A percentile compares a stretch with the other conserved stretches of the same genome.
Conservation (phyloP, 2,888 invertebrate species). For the Chaetogeoica ovagalla region DNA sequence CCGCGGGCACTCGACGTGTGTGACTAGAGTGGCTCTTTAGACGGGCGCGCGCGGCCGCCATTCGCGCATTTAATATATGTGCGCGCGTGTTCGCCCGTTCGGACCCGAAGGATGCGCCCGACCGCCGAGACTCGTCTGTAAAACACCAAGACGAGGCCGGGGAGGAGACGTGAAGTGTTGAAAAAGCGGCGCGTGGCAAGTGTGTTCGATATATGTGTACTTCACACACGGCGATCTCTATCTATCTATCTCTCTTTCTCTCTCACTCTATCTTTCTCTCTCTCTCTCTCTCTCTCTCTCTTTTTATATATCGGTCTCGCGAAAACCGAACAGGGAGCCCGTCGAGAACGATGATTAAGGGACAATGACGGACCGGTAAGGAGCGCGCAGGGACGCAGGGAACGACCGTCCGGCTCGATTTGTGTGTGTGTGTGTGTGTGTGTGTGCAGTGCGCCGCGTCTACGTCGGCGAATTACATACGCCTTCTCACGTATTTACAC, state of each 20-base stretch:
- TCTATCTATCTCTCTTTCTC: no score
- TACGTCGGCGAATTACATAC: constrained; percentile 50
- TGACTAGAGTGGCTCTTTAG: background rate
- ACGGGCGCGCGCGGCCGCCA: background rate
- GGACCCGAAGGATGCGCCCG: background rate
- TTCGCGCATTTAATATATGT: no score
- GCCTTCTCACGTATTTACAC: constrained; percentile 53
- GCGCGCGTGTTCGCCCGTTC: background rate
- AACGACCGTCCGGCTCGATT: constrained; percentile 29
- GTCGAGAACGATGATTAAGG: constrained; percentile 8
- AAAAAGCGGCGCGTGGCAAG: no score
- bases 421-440: background rate
- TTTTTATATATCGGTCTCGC: no score
- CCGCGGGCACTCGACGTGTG: no score
- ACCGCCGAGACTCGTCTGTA: background rate
- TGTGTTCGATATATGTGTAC: no score
- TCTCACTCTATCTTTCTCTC: no score
- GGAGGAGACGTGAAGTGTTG: no score
- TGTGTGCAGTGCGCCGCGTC: background rate
- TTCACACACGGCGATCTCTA: no score
- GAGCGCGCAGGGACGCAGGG: constrained; percentile 5
- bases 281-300: no score
- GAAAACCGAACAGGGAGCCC: background rate
- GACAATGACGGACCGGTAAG: background rate
- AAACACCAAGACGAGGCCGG: background rate